Evolutionary conservation across 2,888 invertebrate genomes (phyloP).

Genomic region (Gibbula magus): DNA sequence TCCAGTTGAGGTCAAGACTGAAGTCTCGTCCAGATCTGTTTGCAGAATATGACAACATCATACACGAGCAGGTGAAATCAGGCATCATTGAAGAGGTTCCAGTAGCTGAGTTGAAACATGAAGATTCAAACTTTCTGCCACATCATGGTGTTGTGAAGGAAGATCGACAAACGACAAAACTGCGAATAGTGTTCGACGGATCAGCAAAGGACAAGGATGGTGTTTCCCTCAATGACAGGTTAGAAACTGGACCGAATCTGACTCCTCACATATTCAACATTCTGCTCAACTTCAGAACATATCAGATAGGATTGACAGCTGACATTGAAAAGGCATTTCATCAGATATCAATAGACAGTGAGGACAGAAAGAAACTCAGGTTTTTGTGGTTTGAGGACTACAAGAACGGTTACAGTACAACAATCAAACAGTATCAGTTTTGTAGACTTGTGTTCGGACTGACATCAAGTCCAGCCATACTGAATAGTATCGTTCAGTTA

Average conservation of each 20-base stretch:
- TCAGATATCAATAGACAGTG: background rate
- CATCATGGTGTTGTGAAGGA: conserved; percentile 2
- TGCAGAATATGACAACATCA: too few species aligned
- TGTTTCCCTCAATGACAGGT: background rate
- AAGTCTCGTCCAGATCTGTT: too few species aligned
- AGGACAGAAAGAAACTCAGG: background rate
- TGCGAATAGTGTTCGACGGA: conserved; percentile 3
- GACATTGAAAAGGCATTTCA: conserved; percentile 22
- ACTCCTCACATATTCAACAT: conserved; percentile 1
- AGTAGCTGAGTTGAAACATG: too few species aligned
- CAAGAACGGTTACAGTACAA: background rate
- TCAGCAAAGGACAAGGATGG: background rate
- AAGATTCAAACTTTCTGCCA: background rate
- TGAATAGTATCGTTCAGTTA: too few species aligned
- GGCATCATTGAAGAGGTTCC: too few species aligned
- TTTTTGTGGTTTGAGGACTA: too few species aligned
- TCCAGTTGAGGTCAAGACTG: too few species aligned
- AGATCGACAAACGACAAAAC: background rate
- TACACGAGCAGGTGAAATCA: too few species aligned
- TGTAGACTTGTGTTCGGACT: conserved; percentile 1
- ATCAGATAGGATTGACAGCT: conserved; percentile 6
- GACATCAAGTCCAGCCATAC: background rate
- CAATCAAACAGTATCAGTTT: conserved; percentile 1
- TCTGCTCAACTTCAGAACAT: background rate
- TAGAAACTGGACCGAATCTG: conserved; percentile 14